Evolutionary conservation across 1,140 invertebrate genomes (phyloP).

Genomic region (Pseudomyrmex gracilis): DNA sequence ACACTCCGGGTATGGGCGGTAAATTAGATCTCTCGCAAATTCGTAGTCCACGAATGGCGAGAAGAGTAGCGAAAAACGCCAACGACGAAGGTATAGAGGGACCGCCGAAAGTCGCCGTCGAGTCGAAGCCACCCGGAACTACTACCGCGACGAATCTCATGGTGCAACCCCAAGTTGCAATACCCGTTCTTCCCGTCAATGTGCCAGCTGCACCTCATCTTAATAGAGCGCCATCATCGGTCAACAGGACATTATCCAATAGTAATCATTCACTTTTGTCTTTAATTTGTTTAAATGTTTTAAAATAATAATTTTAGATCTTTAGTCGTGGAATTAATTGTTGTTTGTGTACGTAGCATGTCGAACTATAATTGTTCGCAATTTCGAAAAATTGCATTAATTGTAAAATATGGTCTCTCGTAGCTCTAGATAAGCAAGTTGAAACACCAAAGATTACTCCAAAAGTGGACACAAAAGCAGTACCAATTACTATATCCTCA

Average conservation of each 20-base stretch:
- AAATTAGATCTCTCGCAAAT: conserved; percentile 96
- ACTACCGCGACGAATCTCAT: conserved; percentile 76
- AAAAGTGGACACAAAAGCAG: conserved; percentile 76
- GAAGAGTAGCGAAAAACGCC: conserved; percentile 90
- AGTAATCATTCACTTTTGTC: conserved; percentile 60
- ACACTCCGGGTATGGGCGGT: conserved; percentile 92
- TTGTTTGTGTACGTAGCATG: background rate
- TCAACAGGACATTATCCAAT: conserved; percentile 74
- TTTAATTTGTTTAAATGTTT: background rate
- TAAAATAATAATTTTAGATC: too few relatives aligned
- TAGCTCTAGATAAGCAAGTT: conserved; percentile 55
- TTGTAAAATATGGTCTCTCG: background rate
- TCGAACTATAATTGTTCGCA: background rate
- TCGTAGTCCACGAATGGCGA: conserved; percentile 94
- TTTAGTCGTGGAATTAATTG: background rate
- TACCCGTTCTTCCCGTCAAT: conserved; percentile 89
- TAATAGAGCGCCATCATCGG: conserved; percentile 74
- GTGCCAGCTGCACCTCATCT: conserved; percentile 84
- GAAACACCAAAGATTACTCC: conserved; percentile 68
- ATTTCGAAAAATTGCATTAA: background rate
- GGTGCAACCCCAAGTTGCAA: conserved; percentile 89
- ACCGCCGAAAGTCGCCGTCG: conserved; percentile 80
- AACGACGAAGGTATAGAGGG: conserved; percentile 86
- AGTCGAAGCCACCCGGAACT: conserved; percentile 81
- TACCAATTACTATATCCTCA: conserved; percentile 47